Evolutionary conservation across 2,888 invertebrate species (phyloP).

Genomic region (Lacanobia oleracea): DNA sequence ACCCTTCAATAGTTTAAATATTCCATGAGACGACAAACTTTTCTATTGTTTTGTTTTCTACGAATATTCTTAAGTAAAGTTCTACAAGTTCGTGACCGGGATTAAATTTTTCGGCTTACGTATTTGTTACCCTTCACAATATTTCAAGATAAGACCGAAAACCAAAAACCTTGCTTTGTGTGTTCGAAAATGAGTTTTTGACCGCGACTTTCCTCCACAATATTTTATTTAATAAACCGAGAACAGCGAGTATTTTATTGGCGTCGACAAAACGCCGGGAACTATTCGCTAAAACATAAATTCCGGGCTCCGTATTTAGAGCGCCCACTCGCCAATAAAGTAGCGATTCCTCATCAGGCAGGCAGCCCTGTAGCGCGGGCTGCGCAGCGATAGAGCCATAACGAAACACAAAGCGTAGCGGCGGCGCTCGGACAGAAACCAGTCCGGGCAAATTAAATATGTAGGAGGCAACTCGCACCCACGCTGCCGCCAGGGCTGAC

Average conservation of each 20-base stretch:
- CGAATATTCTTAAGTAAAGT: slow-evolving; percentile 71
- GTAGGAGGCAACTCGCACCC: slow-evolving; percentile 88
- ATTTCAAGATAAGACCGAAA: slow-evolving; percentile 53
- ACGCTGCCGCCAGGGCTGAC: slow-evolving; percentile 70
- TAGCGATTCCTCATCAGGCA: slow-evolving; percentile 75
- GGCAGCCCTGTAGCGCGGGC: slow-evolving; percentile 70
- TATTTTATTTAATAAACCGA: slow-evolving; percentile 59
- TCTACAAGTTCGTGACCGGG: slow-evolving; percentile 78
- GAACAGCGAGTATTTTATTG: slow-evolving; percentile 57
- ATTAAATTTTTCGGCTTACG: slow-evolving; percentile 83
- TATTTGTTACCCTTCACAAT: slow-evolving; percentile 71
- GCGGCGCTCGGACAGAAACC: slow-evolving; percentile 86
- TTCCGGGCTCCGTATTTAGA: slow-evolving; percentile 65
- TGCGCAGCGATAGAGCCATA: slow-evolving; percentile 86
- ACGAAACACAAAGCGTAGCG: slow-evolving; percentile 87
- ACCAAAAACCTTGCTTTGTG: slow-evolving; percentile 44
- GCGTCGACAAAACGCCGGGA: slow-evolving; percentile 58
- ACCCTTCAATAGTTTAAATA: slow-evolving; percentile 65
- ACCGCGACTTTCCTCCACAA: slow-evolving; percentile 24
- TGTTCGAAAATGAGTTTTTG: slow-evolving; percentile 51
- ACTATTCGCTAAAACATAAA: slow-evolving; percentile 64
- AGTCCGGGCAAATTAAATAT: slow-evolving; percentile 90
- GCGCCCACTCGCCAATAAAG: slow-evolving; percentile 74
- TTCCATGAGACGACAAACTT: slow-evolving; percentile 62
- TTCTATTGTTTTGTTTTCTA: slow-evolving; percentile 71